phyloP scores from a whole-genome alignment of 2,888 invertebrate genomes.

The Exephanes ischioxanthus region DNA sequence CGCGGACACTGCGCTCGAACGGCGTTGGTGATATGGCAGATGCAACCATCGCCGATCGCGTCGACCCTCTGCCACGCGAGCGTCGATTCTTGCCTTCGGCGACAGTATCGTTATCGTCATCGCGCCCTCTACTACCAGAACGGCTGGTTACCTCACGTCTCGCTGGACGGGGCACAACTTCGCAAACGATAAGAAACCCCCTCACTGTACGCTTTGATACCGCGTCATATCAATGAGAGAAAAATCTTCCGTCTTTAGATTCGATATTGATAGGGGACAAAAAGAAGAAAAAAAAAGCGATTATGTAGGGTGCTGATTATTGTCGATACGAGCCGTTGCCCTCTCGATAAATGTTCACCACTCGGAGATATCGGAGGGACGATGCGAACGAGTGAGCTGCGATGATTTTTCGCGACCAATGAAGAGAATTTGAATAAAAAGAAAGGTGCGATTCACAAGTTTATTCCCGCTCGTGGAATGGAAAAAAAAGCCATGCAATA shows the following conservation, averaged over 20 bases:
- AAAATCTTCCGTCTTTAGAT: conserved; percentile 60
- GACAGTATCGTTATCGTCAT: conserved; percentile 70
- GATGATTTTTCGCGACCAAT: background rate
- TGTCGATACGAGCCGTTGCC: background rate
- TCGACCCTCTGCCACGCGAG: conserved; percentile 70
- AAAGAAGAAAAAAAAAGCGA: background rate
- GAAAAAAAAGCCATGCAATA: conserved; percentile 15
- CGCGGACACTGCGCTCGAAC: conserved; percentile 70
- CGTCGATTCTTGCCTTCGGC: conserved; percentile 73
- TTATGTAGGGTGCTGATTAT: background rate
- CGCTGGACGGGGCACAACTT: conserved; percentile 37
- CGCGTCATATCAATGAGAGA: conserved; percentile 50
- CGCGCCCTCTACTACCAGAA: conserved; percentile 66
- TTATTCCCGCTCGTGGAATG: background rate
- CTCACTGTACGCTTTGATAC: background rate
- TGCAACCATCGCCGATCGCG: conserved; percentile 66
- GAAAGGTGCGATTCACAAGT: no score
- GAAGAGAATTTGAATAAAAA: background rate
- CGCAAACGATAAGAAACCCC: conserved; percentile 58
- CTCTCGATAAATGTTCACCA: background rate
- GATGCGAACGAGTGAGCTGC: background rate
- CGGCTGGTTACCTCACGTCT: conserved; percentile 32
- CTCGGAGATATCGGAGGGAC: background rate
- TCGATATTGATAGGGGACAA: conserved; percentile 20
- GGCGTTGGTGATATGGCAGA: conserved; percentile 70